Evolutionary conservation across 2,797 vertebrate species (phyloP).

Genomic region (Pachyuromys duprasi): DNA sequence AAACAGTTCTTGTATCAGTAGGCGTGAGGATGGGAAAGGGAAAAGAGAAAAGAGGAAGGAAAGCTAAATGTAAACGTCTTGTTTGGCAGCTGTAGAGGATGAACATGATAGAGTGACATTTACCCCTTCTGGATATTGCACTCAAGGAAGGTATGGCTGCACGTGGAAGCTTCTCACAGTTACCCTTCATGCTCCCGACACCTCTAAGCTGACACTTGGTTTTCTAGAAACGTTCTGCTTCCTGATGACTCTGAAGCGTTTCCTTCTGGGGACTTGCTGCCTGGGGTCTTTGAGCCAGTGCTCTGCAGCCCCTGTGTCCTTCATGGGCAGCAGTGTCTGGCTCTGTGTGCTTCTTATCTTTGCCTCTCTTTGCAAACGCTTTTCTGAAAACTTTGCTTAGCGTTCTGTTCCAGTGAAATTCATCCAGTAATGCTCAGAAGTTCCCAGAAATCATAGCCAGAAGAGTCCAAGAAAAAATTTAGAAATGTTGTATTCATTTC

Average conservation of each 20-base stretch:
- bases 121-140: neutral
- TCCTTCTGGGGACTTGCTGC: slow-evolving; percentile 40
- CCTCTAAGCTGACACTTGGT: neutral
- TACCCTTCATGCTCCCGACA: neutral
- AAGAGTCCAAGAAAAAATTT: neutral
- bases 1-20: neutral
- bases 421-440: neutral
- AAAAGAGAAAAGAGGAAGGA: too few species aligned
- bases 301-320: neutral
- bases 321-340: neutral
- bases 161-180: too few species aligned
- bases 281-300: neutral
- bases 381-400: slow-evolving; percentile 11
- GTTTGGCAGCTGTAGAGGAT: neutral
- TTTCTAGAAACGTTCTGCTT: slow-evolving; percentile 41
- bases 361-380: neutral
- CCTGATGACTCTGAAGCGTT: slow-evolving; percentile 22
- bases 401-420: slow-evolving; percentile 4
- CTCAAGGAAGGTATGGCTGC: slow-evolving; percentile 10
- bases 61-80: neutral
- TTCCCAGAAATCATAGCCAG: neutral
- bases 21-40: too few species aligned
- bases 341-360: neutral
- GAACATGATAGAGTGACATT: slow-evolving; percentile 1
- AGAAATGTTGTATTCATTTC: neutral